These are phyloP conservation scores for Thereva nobilitata DNA, from an alignment of 2,888 invertebrate genomes.

Conservation along the genomic window DNA sequence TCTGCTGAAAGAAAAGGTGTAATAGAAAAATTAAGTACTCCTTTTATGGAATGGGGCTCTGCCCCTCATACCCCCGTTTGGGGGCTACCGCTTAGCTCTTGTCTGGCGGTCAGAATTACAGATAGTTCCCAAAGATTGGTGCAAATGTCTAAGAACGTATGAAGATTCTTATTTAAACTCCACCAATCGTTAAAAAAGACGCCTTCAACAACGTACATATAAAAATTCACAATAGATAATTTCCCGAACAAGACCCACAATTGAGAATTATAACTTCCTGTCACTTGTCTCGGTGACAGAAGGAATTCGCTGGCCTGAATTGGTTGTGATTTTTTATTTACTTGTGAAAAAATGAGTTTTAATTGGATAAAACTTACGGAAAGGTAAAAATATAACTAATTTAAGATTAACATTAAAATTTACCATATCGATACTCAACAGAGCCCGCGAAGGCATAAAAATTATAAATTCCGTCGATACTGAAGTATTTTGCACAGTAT, in stretches of 20 bases:
- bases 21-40: no score
- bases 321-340: conserved; percentile 5
- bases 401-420: not conserved
- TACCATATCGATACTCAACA: conserved; percentile 38
- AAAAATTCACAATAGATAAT: no score
- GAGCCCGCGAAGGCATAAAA: conserved; percentile 57
- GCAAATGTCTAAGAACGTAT: no score
- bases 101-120: no score
- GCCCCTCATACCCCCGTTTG: no score
- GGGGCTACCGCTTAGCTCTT: no score
- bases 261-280: not conserved
- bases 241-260: not conserved
- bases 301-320: not conserved
- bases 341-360: conserved; percentile 46
- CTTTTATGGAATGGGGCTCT: no score
- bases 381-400: conserved; percentile 44
- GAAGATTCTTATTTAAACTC: no score
- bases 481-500: conserved; percentile 54
- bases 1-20: no score
- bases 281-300: not conserved
- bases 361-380: conserved; percentile 54
- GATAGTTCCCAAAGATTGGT: no score
- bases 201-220: no score
- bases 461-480: conserved; percentile 56
- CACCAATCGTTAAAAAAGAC: no score